Evolutionary conservation across 2,888 invertebrate genomes (phyloP), one percentile per base, ranked within the genome.

Genomic region (Romanomermis culicivorax): DNA sequence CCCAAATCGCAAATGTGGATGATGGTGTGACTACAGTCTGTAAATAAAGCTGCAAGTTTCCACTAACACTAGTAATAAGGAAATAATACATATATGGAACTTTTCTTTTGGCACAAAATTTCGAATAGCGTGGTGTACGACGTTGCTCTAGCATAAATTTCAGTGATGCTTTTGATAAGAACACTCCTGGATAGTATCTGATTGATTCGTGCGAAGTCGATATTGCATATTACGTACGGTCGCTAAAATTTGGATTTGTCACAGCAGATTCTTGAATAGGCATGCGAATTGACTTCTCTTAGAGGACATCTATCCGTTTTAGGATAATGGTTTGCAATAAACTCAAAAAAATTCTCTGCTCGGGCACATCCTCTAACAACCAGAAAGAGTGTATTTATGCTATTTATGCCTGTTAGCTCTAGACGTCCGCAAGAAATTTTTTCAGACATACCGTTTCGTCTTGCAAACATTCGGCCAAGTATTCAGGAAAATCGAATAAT

Each of bases 1-100:
- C 50, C 17, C 54, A 49, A 20, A 54, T 17, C 26, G 42, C 49
- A 42, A 29, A 54, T n/a, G 48, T 29, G 29, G 14, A 3, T 2
- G 20, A 2, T 2, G 2, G n/a, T 27, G 2, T 26, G 45, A 53
- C 25, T 4, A 45, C 4, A n/a, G 29, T 45, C 53, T 53, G 27
- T 3, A 52, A n/a, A 7, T 2, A 2, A 52, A 51, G 30, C 11
- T 17, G 17, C 7, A n/a, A n/a, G n/a, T n/a, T n/a, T n/a, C n/a
- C n/a, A n/a, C n/a, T n/a, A n/a, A n/a, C n/a, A n/a, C n/a, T n/a
- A n/a, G n/a, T n/a, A n/a, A n/a, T n/a, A n/a, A n/a, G n/a, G n/a
- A n/a, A n/a, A 36, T 11, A 36, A 36, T 36, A 36, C 36, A 11
- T 36, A 7, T 7, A 36, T 36, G 11, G 17, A 11, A 11, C 17